phyloP scores from a whole-genome alignment of 2,113 vertebrate species.

The Muscicapa adusta region DNA sequence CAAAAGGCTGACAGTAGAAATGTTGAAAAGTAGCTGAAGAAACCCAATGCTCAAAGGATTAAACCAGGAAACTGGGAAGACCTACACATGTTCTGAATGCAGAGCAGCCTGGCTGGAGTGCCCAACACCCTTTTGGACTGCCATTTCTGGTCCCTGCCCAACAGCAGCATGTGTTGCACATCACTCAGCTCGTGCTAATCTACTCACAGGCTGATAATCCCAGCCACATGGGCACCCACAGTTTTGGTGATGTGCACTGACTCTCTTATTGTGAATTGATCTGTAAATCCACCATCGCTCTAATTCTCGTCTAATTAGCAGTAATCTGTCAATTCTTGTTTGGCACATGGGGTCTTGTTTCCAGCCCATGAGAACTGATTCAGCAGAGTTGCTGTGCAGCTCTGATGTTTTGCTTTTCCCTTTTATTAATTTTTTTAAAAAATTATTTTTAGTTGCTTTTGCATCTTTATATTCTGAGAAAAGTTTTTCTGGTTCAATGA shows the following conservation, averaged over 20 bases:
- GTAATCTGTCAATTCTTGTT: not conserved
- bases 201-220: not conserved
- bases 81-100: not conserved
- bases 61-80: not conserved
- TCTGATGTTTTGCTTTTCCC: not conserved
- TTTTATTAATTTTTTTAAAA: not conserved
- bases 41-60: not conserved
- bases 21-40: not conserved
- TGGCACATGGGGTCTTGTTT: not conserved
- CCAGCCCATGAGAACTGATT: not conserved
- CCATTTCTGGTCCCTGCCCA: not conserved
- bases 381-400: not conserved
- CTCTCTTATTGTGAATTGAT: not conserved
- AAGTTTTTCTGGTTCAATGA: not conserved
- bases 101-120: not conserved
- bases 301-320: not conserved
- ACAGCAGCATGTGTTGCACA: not conserved
- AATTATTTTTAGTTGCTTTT: not conserved
- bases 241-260: not conserved
- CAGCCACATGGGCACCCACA: not conserved
- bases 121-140: not conserved
- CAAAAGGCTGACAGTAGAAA: not conserved
- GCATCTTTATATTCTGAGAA: not conserved
- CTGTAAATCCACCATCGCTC: not conserved
- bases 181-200: not conserved